These are phyloP conservation scores for Pelusios castaneus DNA, from an alignment of 2,113 vertebrate species.

Conservation along the genomic window DNA sequence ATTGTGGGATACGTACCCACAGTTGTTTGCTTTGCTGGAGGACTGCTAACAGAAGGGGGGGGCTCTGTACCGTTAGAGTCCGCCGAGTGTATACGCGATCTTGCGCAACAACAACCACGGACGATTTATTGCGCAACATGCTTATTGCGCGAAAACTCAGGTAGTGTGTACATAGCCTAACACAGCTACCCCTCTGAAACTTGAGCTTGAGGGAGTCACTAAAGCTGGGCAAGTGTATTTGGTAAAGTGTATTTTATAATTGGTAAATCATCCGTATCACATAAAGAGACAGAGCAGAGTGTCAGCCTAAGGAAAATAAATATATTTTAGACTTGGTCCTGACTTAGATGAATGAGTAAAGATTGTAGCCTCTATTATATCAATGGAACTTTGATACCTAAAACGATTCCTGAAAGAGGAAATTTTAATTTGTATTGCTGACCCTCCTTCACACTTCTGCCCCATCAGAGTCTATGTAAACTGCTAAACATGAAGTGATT, in stretches of 20 bases:
- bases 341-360: not conserved
- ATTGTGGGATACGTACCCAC: too few relatives aligned
- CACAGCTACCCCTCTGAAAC: too few relatives aligned
- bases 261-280: slow-evolving; percentile 32
- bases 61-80: too few relatives aligned
- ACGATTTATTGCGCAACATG: too few relatives aligned
- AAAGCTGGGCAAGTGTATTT: slow-evolving; percentile 24
- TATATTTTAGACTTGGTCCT: slow-evolving; percentile 34
- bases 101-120: too few relatives aligned
- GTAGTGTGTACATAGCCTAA: too few relatives aligned
- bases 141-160: too few relatives aligned
- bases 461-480: not conserved
- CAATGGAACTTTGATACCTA: not conserved
- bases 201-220: slow-evolving; percentile 43
- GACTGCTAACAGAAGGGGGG: too few relatives aligned
- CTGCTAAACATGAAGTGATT: not conserved
- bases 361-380: slow-evolving; percentile 23
- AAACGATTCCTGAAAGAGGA: slow-evolving; percentile 27
- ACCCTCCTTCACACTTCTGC: not conserved
- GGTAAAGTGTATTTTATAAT: slow-evolving; percentile 16
- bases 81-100: too few relatives aligned
- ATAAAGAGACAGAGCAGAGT: slow-evolving; percentile 4
- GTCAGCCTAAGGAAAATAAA: not conserved
- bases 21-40: too few relatives aligned
- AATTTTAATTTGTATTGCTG: not conserved